Evolutionary conservation across 2,888 invertebrate species (phyloP).

Genomic region (Acronicta psi): DNA sequence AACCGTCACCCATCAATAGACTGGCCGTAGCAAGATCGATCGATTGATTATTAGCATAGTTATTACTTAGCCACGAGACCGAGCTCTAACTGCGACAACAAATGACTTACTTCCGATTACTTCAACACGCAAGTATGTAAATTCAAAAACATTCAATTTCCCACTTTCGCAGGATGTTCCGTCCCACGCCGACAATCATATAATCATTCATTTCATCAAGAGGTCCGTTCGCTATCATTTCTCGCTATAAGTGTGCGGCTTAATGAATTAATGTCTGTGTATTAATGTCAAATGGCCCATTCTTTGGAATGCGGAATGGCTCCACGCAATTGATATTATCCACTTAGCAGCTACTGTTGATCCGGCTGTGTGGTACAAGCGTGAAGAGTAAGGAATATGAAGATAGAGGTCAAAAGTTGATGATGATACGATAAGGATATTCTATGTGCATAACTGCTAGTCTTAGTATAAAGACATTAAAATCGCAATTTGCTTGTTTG

Average conservation of each 20-base stretch:
- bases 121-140: constrained; percentile 15
- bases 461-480: too few species aligned
- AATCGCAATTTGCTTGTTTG: too few species aligned
- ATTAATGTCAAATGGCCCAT: constrained; percentile 80
- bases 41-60: too few species aligned
- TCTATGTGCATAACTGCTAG: too few species aligned
- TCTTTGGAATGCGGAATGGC: constrained; percentile 86
- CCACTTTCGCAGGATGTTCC: constrained; percentile 42
- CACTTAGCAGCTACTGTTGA: constrained; percentile 83
- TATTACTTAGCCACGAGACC: too few species aligned
- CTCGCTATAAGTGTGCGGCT: constrained; percentile 56
- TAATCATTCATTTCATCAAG: constrained; percentile 47
- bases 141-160: constrained; percentile 42
- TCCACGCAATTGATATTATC: constrained; percentile 84
- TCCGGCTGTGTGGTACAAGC: constrained; percentile 65
- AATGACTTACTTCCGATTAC: constrained; percentile 12
- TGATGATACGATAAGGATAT: background rate
- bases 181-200: constrained; percentile 54
- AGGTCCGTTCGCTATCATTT: constrained; percentile 44
- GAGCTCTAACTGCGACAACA: too few species aligned
- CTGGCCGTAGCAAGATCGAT: too few species aligned
- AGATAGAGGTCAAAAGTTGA: constrained; percentile 1
- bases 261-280: constrained; percentile 79
- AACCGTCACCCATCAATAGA: too few species aligned
- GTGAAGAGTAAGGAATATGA: constrained; percentile 13